phyloP scores from a whole-genome alignment of 2,113 vertebrate genomes.

The Felis chaus region DNA sequence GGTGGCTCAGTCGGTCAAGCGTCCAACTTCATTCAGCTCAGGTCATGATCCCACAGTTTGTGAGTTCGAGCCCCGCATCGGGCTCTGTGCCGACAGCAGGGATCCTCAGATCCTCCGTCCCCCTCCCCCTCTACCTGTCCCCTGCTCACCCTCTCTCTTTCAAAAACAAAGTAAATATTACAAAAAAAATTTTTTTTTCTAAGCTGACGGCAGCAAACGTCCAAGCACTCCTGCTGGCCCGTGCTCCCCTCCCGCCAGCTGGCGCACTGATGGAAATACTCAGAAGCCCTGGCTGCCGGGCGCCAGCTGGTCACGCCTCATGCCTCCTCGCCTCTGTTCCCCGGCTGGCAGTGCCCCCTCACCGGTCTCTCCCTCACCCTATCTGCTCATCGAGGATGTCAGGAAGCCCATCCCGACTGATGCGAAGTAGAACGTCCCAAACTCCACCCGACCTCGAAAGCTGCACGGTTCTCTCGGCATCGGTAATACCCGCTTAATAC shows the following conservation, averaged over 20 bases:
- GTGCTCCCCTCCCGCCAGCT: background rate
- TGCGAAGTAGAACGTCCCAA: background rate
- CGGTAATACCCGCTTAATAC: accelerated
- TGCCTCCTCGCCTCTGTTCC: background rate
- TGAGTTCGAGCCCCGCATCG: too few relatives aligned
- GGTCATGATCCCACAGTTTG: too few relatives aligned
- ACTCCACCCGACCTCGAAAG: background rate
- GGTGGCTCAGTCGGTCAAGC: too few relatives aligned
- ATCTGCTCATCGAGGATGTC: background rate
- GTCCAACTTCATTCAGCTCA: too few relatives aligned
- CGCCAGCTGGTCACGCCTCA: background rate
- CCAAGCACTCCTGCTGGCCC: accelerated
- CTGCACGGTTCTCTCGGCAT: background rate
- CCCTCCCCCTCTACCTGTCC: too few relatives aligned
- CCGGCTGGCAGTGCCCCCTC: background rate
- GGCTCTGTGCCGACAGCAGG: too few relatives aligned
- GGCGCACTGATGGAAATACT: background rate
- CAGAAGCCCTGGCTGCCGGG: background rate
- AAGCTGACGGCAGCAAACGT: background rate
- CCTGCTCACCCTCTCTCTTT: too few relatives aligned
- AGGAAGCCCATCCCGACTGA: background rate
- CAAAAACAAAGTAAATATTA: too few relatives aligned
- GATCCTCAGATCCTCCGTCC: too few relatives aligned
- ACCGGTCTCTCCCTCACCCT: background rate
- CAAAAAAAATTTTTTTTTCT: too few relatives aligned